Percentiles rank a stretch among this genome's conserved stretches.
phyloP scores from a whole-genome alignment of 2,888 invertebrate genomes.

The Adelognathus sp. region DNA sequence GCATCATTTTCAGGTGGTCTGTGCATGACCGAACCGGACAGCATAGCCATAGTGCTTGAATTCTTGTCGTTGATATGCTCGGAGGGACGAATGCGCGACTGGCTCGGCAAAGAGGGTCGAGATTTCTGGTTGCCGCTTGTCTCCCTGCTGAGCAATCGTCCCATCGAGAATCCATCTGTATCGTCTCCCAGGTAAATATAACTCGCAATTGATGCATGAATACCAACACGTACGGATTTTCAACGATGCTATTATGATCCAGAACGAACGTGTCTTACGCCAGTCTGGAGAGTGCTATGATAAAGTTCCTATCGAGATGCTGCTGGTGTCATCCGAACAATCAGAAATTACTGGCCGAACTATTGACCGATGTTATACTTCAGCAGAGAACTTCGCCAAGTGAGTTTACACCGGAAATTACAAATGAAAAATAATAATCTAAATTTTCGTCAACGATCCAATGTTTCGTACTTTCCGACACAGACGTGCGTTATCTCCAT shows the following conservation, averaged over 20 bases:
- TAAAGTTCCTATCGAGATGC: conserved; percentile 91
- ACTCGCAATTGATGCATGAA: not conserved
- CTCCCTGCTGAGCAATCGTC: conserved; percentile 87
- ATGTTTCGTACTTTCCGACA: too few species aligned
- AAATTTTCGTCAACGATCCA: too few species aligned
- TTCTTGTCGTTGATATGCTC: conserved; percentile 92
- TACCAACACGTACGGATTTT: not conserved
- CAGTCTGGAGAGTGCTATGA: conserved; percentile 88
- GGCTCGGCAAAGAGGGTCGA: conserved; percentile 92
- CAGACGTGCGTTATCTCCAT: conserved; percentile 80
- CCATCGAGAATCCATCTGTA: conserved; percentile 79
- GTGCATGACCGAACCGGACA: conserved; percentile 84
- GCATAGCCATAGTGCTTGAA: conserved; percentile 87
- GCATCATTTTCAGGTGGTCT: conserved; percentile 66
- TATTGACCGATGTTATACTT: conserved; percentile 89
- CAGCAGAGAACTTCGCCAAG: conserved; percentile 82
- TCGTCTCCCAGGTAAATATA: conserved; percentile 72
- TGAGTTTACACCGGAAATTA: conserved; percentile 66
- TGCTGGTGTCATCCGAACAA: conserved; percentile 93
- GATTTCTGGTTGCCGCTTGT: conserved; percentile 94
- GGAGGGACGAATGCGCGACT: conserved; percentile 92
- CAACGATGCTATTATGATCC: conserved; percentile 62
- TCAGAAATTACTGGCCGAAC: conserved; percentile 91
- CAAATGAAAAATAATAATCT: not conserved
- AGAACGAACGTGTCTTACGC: conserved; percentile 76